Percentiles rank a stretch among this genome's conserved stretches.
Evolutionary conservation across 2,888 invertebrate species (phyloP).

Genomic region (Aquatica leii): DNA sequence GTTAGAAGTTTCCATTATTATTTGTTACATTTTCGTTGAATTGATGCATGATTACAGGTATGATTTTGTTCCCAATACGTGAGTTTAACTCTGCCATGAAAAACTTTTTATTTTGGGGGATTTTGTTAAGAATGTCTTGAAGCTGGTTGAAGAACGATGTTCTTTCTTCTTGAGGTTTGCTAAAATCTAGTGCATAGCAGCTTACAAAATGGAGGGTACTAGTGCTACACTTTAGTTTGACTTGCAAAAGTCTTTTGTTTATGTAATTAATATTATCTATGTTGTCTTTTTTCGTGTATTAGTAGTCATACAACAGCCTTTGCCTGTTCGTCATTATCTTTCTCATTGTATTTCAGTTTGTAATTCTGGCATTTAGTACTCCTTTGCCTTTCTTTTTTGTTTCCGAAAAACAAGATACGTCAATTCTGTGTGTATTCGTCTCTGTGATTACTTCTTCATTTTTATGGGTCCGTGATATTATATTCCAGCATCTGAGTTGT

Average conservation of each 20-base stretch:
- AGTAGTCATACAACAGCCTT: not conserved
- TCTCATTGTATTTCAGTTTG: not conserved
- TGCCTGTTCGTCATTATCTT: not conserved
- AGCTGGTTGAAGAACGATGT: too few relatives aligned
- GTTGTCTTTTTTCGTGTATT: slow-evolving; percentile 1
- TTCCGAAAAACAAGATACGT: too few relatives aligned
- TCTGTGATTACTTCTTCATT: too few relatives aligned
- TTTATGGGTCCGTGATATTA: too few relatives aligned
- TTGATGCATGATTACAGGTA: slow-evolving; percentile 6
- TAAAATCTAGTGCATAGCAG: slow-evolving; percentile 3
- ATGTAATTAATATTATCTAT: not conserved
- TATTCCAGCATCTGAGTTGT: too few relatives aligned
- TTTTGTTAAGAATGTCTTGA: too few relatives aligned
- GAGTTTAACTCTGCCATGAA: slow-evolving; percentile 7
- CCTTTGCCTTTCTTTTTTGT: slow-evolving; percentile 16
- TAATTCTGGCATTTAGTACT: not conserved
- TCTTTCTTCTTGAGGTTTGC: too few relatives aligned
- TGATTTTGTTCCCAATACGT: not conserved
- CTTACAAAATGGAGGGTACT: not conserved
- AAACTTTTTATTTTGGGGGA: not conserved
- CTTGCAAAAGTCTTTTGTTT: not conserved
- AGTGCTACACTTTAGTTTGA: not conserved
- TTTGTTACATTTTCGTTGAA: slow-evolving; percentile 11
- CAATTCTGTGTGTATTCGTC: too few relatives aligned
- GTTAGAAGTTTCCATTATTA: slow-evolving; percentile 8